A percentile compares a stretch with the other conserved stretches of the same genome.
Conservation (phyloP, 2,888 invertebrate genomes). For the Pandemis cinnamomeana region DNA sequence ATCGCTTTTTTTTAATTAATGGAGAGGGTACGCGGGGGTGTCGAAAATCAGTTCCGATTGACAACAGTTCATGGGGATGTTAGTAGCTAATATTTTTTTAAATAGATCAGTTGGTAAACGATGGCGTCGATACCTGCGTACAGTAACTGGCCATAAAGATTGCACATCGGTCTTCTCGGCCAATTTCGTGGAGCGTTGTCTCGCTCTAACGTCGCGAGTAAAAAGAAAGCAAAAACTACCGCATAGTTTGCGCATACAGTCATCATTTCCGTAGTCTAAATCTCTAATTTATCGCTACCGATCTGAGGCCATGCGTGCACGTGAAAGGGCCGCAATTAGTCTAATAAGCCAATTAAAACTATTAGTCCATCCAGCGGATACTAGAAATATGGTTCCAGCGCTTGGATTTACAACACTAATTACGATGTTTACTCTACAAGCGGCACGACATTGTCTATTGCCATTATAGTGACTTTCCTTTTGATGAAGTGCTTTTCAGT, state of each 20-base stretch:
- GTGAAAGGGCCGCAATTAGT: conserved; percentile 56
- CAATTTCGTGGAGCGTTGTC: too few relatives aligned
- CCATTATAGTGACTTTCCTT: conserved; percentile 23
- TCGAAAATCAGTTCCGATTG: too few relatives aligned
- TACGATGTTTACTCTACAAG: conserved; percentile 37
- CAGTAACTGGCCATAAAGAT: too few relatives aligned
- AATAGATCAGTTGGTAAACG: too few relatives aligned
- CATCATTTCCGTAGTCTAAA: conserved; percentile 8
- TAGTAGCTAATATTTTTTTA: too few relatives aligned
- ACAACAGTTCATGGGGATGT: too few relatives aligned
- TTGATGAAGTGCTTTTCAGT: conserved; percentile 3
- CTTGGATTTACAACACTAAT: conserved; percentile 53
- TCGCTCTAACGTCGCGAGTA: too few relatives aligned
- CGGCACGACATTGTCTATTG: conserved; percentile 31
- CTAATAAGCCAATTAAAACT: conserved; percentile 62
- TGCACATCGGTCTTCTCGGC: too few relatives aligned
- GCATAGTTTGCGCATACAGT: background rate
- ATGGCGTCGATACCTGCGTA: too few relatives aligned
- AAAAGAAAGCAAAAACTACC: too few relatives aligned
- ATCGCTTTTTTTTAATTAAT: too few relatives aligned
- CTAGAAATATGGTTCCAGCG: conserved; percentile 55
- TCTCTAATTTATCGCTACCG: conserved; percentile 20
- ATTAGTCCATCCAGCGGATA: conserved; percentile 63
- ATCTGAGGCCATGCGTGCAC: conserved; percentile 30
- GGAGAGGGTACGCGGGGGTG: too few relatives aligned